phyloP scores from a whole-genome alignment of 2,113 vertebrate genomes.

The Bujurquina vittata region DNA sequence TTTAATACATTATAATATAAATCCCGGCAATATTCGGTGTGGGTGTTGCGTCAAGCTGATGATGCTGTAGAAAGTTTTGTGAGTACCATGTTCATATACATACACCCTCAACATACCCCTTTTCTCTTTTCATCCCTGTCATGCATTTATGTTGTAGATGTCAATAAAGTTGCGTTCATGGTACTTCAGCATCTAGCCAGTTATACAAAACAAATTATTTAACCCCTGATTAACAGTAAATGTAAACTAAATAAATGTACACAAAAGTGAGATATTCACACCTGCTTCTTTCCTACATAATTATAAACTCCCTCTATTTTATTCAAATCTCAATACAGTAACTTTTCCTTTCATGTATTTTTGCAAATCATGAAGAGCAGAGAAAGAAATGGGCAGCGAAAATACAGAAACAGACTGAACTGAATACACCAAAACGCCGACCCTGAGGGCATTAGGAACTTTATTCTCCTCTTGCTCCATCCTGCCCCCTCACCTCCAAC shows the following conservation, averaged over 20 bases:
- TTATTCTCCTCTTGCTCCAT: slow-evolving; percentile 22
- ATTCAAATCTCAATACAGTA: background rate
- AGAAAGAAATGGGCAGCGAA: background rate
- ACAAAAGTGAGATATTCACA: background rate
- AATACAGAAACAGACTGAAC: background rate
- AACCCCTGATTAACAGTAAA: background rate
- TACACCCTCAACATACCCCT: background rate
- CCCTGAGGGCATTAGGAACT: slow-evolving; percentile 23
- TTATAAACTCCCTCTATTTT: background rate
- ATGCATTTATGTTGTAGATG: background rate
- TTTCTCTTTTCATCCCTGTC: background rate
- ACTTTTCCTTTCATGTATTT: background rate
- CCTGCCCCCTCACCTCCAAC: background rate
- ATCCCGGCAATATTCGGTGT: background rate
- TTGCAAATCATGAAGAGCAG: background rate
- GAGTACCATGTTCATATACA: no score
- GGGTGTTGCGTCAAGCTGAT: no score
- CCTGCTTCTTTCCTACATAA: background rate
- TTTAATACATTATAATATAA: background rate
- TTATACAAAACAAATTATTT: background rate
- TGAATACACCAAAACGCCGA: slow-evolving; percentile 1
- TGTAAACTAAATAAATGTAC: background rate
- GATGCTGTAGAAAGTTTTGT: no score
- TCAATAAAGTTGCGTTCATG: background rate
- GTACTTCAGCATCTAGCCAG: background rate